These are phyloP conservation scores for Drosophila erecta DNA, from an alignment of 1,140 invertebrate species.

Conservation along the genomic window DNA sequence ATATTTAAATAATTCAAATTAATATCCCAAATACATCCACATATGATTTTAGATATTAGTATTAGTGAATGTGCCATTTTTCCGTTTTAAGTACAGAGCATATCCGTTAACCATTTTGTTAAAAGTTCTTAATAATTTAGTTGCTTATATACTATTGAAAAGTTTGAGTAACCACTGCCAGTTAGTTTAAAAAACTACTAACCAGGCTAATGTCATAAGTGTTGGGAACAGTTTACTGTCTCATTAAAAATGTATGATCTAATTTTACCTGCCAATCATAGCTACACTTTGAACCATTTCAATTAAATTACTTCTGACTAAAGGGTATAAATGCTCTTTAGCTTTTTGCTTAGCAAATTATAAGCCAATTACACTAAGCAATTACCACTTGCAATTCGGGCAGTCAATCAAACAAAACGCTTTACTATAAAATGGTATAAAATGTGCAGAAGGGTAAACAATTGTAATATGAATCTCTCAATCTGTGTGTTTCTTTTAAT, in stretches of 20 bases:
- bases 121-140: no score
- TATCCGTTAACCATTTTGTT: no score
- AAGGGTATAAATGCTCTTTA: neutral
- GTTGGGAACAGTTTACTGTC: neutral
- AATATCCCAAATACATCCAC: neutral
- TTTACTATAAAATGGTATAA: slow-evolving; percentile 32
- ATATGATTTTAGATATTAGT: no score
- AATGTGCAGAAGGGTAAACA: neutral
- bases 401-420: slow-evolving; percentile 58
- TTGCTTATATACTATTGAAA: no score
- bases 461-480: slow-evolving; percentile 36
- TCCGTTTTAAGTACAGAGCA: no score
- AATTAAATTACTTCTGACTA: neutral
- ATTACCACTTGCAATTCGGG: slow-evolving; percentile 40
- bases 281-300: neutral
- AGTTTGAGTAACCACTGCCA: no score
- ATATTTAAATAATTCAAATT: neutral
- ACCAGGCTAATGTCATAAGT: neutral
- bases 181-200: neutral
- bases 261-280: neutral
- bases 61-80: no score
- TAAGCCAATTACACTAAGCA: neutral
- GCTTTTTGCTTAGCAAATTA: neutral
- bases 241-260: neutral
- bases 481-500: slow-evolving; percentile 8